Evolutionary conservation across 2,888 invertebrate species (phyloP), one percentile per base, ranked within the genome.

Genomic region (Cheilosia vulpina): DNA sequence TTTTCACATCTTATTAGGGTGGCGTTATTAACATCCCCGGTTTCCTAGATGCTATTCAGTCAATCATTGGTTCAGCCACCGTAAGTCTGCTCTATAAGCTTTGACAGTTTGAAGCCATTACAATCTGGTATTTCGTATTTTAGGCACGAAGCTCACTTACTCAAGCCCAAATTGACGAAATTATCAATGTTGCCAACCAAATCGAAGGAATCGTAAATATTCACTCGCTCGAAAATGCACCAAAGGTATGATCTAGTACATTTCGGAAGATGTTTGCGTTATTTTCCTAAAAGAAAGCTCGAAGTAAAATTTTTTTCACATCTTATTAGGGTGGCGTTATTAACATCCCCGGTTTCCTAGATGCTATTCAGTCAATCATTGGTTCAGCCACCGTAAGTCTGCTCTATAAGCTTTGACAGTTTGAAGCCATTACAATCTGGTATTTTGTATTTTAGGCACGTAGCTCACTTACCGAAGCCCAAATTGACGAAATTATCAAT

Each of bases 401-500:
- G n/a, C n/a, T n/a, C n/a, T n/a, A n/a, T n/a, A n/a, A n/a, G n/a
- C n/a, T n/a, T n/a, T n/a, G n/a, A n/a, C n/a, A n/a, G n/a, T n/a
- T n/a, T n/a, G n/a, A 21, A n/a, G n/a, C n/a, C n/a, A n/a, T n/a
- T n/a, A n/a, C n/a, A n/a, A n/a, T n/a, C n/a, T n/a, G n/a, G n/a
- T n/a, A n/a, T n/a, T n/a, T n/a, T n/a, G n/a, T n/a, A n/a, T n/a
- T n/a, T 41, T 38, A 63, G 63, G 5, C 47, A 3, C 50, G 63
- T 4, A 34, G 13, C 43, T 38, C 65, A 5, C 55, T 75, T n/a
- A 57, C 75, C 1, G n/a, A 19, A 31, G 21, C 21, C 0, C 65
- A 75, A 47, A n/a, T 65, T 27, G 55, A 65, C 4, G 50, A 55
- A n/a, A 57, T 73, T 53, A 19, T 62, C 7, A 34, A 53, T 4